Percentiles rank a stretch among this genome's conserved stretches.
These are phyloP conservation scores for Doryteuthis pealeii DNA, from an alignment of 1,140 invertebrate species.

Conservation along the genomic window DNA sequence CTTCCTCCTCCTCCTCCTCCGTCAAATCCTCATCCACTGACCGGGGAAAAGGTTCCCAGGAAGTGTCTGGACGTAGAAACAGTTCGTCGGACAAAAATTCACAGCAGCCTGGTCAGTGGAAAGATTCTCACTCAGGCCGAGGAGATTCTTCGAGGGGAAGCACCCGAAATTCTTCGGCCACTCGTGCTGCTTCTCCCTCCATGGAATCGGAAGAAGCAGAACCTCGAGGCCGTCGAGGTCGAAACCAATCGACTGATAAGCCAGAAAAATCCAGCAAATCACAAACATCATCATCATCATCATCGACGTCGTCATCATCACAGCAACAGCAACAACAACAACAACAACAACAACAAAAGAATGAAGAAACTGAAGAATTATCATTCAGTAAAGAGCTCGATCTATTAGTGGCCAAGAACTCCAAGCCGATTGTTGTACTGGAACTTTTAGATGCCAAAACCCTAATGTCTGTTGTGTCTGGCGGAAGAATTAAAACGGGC, in stretches of 20 bases:
- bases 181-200: background rate
- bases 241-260: background rate
- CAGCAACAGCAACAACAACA: constrained; percentile 13
- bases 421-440: constrained; percentile 7
- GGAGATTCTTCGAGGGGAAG: background rate
- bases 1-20: no score
- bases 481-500: background rate
- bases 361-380: background rate
- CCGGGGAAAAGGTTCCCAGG: background rate
- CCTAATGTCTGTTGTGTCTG: background rate
- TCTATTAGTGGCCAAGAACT: constrained; percentile 5
- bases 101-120: background rate
- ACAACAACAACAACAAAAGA: constrained; percentile 10
- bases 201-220: background rate
- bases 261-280: background rate
- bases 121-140: background rate
- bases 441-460: constrained; percentile 1
- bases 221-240: background rate
- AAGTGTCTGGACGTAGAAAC: background rate
- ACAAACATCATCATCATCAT: no score
- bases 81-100: background rate
- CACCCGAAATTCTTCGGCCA: background rate
- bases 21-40: background rate
- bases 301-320: no score
- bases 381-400: background rate